Evolutionary conservation across 1,140 invertebrate genomes (phyloP).

Genomic region (Trypoxylus dichotomus): DNA sequence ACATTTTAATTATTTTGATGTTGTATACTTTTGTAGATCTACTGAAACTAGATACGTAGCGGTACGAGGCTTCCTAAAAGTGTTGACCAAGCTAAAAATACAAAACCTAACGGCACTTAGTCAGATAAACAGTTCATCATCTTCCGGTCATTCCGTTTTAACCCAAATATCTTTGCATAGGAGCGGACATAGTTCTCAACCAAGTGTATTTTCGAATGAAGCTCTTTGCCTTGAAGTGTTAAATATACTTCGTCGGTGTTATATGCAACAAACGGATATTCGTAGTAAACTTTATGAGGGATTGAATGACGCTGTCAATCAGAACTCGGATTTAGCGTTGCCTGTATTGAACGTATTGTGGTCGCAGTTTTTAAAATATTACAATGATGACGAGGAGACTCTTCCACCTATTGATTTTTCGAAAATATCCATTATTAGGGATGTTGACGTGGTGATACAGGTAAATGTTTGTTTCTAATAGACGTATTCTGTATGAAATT

Average conservation of each 20-base stretch:
- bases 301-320: constrained; percentile 52
- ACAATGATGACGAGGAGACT: constrained; percentile 52
- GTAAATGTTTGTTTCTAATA: constrained; percentile 38
- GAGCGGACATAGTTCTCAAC: constrained; percentile 42
- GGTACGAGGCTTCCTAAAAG: constrained; percentile 58
- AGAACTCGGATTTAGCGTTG: constrained; percentile 55
- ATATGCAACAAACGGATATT: constrained; percentile 61
- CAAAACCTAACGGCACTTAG: constrained; percentile 54
- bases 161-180: constrained; percentile 57
- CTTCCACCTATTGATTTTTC: constrained; percentile 55
- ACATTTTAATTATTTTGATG: neutral
- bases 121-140: constrained; percentile 49
- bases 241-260: constrained; percentile 61
- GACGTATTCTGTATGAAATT: neutral
- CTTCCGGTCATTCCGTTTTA: constrained; percentile 48
- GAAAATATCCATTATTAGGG: constrained; percentile 53
- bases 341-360: constrained; percentile 56
- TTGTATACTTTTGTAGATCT: constrained; percentile 45
- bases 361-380: constrained; percentile 56
- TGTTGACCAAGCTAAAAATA: constrained; percentile 59
- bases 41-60: constrained; percentile 58
- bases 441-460: constrained; percentile 51
- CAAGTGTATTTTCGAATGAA: constrained; percentile 55
- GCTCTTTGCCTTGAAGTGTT: constrained; percentile 63
- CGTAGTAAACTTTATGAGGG: constrained; percentile 60